phyloP scores from a whole-genome alignment of 2,113 vertebrate species.

The Nothocercus nigrocapillus region DNA sequence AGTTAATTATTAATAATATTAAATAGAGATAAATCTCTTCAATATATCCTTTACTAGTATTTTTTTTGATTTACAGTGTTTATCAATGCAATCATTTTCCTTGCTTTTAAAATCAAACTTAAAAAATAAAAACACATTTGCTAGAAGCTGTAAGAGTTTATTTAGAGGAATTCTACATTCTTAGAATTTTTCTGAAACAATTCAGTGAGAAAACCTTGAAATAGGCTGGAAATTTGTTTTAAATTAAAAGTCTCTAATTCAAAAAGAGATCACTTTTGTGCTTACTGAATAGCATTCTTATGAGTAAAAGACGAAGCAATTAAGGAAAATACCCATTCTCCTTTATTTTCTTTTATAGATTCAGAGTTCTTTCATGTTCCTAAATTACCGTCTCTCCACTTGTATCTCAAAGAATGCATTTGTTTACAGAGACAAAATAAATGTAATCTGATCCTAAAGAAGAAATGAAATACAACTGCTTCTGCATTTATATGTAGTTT shows the following conservation, averaged over 20 bases:
- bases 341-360: background rate
- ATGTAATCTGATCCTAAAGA: background rate
- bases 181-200: background rate
- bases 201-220: conserved; percentile 30
- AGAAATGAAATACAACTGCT: background rate
- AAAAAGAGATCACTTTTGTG: conserved; percentile 12
- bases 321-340: background rate
- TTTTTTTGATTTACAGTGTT: background rate
- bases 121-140: background rate
- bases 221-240: background rate
- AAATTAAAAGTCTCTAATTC: background rate
- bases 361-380: background rate
- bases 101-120: background rate
- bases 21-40: background rate
- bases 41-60: background rate
- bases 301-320: conserved; percentile 20
- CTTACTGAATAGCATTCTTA: background rate
- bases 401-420: background rate
- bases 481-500: background rate
- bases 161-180: background rate
- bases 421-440: background rate
- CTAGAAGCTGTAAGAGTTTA: background rate
- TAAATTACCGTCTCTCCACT: background rate
- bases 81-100: background rate
- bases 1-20: background rate